Percentiles rank a stretch among this genome's conserved stretches.
phyloP scores from a whole-genome alignment of 2,113 vertebrate species.

The Xenotilapia caudafasciata region DNA sequence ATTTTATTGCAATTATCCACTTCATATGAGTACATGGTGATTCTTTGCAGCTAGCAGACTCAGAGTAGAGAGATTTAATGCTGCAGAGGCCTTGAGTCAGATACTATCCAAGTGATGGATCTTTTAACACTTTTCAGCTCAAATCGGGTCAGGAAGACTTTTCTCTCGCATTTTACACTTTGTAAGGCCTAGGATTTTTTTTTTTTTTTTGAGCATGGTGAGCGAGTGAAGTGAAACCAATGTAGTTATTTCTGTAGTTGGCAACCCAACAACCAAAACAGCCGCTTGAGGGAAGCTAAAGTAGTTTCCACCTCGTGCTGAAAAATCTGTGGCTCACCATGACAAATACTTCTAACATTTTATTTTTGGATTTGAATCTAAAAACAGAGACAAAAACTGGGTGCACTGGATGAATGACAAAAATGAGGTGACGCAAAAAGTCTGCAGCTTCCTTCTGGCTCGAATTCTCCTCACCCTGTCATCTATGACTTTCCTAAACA shows the following conservation, averaged over 20 bases:
- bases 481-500: not conserved
- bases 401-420: not conserved
- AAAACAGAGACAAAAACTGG: not conserved
- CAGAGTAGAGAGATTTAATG: not conserved
- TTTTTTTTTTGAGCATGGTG: not conserved
- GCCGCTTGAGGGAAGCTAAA: not conserved
- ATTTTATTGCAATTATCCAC: not conserved
- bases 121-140: not conserved
- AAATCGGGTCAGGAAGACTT: not conserved
- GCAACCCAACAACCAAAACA: not conserved
- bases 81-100: not conserved
- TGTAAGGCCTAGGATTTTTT: not conserved
- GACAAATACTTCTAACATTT: not conserved
- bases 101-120: not conserved
- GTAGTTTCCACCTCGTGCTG: not conserved
- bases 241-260: not conserved
- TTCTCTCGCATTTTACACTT: not conserved
- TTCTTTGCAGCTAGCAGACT: not conserved
- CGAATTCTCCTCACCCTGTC: not conserved
- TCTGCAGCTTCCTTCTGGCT: not conserved
- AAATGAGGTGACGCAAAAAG: not conserved
- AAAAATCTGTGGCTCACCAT: not conserved
- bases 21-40: not conserved
- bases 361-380: not conserved
- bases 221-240: not conserved